These are phyloP conservation scores for Tenthredo livida DNA, from an alignment of 2,888 invertebrate species.

Conservation along the genomic window DNA sequence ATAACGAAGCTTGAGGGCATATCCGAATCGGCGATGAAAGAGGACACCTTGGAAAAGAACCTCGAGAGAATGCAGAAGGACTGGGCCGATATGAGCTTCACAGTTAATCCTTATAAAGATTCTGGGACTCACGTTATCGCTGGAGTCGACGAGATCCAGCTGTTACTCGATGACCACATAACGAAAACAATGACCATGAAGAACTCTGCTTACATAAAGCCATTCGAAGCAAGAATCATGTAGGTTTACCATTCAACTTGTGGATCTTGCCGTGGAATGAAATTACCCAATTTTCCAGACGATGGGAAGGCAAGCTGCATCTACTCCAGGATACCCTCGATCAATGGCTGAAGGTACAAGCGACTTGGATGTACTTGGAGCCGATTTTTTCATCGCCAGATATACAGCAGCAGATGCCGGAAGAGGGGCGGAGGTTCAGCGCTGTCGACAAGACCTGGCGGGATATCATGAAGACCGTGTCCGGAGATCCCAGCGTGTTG, in stretches of 20 bases:
- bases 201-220: slow-evolving; percentile 97
- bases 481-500: slow-evolving; percentile 88
- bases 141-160: slow-evolving; percentile 95
- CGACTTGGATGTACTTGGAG: slow-evolving; percentile 97
- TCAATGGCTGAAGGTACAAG: slow-evolving; percentile 96
- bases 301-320: slow-evolving; percentile 93
- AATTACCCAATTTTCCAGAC: slow-evolving; percentile 79
- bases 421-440: slow-evolving; percentile 95
- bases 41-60: slow-evolving; percentile 93
- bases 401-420: slow-evolving; percentile 98
- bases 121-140: slow-evolving; percentile 95
- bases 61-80: slow-evolving; percentile 94
- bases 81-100: slow-evolving; percentile 91
- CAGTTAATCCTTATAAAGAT: slow-evolving; percentile 89
- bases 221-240: slow-evolving; percentile 91
- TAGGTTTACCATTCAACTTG: slow-evolving; percentile 76
- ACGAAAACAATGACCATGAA: slow-evolving; percentile 98
- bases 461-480: slow-evolving; percentile 94
- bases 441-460: slow-evolving; percentile 98
- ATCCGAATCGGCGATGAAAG: slow-evolving; percentile 97
- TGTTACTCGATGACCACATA: slow-evolving; percentile 96
- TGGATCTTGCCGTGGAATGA: not conserved
- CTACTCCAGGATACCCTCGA: slow-evolving; percentile 95
- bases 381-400: slow-evolving; percentile 98
- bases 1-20: slow-evolving; percentile 93